phyloP scores from a whole-genome alignment of 2,888 invertebrate species.

The Atrina japonica region DNA sequence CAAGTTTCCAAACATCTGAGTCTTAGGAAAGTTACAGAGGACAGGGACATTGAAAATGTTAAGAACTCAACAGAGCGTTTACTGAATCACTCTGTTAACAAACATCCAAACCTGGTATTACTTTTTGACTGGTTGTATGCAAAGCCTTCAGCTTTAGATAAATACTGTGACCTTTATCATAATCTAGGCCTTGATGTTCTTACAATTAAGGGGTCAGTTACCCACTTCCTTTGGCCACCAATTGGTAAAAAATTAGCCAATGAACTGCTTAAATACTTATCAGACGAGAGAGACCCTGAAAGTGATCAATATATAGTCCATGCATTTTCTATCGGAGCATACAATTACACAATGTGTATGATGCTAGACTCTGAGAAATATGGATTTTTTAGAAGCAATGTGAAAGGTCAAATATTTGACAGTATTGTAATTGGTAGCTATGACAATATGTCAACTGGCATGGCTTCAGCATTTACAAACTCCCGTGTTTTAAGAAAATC shows the following conservation, averaged over 20 bases:
- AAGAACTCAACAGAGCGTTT: too few relatives aligned
- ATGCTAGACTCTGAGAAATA: constrained; percentile 33
- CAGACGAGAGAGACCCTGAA: constrained; percentile 16
- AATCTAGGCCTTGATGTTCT: constrained; percentile 59
- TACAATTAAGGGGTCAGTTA: constrained; percentile 47
- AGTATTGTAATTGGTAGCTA: constrained; percentile 62
- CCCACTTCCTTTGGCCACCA: constrained; percentile 61
- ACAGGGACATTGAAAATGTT: too few relatives aligned
- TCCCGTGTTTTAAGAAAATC: constrained; percentile 34
- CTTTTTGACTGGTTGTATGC: constrained; percentile 64
- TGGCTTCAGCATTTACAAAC: constrained; percentile 44
- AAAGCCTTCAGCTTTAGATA: constrained; percentile 47
- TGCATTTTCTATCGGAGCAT: constrained; percentile 64
- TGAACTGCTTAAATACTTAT: constrained; percentile 49
- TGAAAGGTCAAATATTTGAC: constrained; percentile 64
- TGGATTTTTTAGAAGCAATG: constrained; percentile 41
- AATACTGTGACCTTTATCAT: constrained; percentile 61
- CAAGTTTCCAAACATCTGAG: too few relatives aligned
- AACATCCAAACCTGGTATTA: constrained; percentile 43
- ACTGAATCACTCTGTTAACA: not conserved
- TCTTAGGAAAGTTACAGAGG: too few relatives aligned
- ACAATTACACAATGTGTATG: constrained; percentile 48
- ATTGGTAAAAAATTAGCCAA: constrained; percentile 41
- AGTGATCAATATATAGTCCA: constrained; percentile 53
- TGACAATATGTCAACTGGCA: constrained; percentile 60